Percentiles rank a stretch among this genome's conserved stretches.
These are phyloP conservation scores for Catharus minimus DNA, from an alignment of 2,113 vertebrate genomes.

Conservation along the genomic window DNA sequence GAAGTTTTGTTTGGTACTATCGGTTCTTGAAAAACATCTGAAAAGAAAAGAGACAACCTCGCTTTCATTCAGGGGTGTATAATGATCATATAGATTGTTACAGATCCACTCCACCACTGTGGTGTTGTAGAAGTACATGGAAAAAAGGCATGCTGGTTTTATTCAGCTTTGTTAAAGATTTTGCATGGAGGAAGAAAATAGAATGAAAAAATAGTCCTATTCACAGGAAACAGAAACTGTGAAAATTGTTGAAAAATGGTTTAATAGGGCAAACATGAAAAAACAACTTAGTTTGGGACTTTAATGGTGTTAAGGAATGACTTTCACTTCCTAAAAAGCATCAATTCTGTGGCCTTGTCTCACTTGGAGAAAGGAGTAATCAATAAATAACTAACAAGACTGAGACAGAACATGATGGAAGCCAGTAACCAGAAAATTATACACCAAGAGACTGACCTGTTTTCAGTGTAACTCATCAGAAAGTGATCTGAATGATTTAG, in stretches of 20 bases:
- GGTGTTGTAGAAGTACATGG: not conserved
- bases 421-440: not conserved
- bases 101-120: not conserved
- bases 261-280: not conserved
- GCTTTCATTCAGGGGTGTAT: fast-evolving
- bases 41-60: not conserved
- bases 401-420: not conserved
- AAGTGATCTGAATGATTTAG: not conserved
- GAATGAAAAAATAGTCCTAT: not conserved
- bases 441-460: not conserved
- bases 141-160: not conserved
- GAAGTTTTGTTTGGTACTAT: not conserved
- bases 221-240: not conserved
- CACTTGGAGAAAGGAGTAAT: not conserved
- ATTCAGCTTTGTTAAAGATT: not conserved
- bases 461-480: not conserved
- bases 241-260: not conserved
- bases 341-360: not conserved
- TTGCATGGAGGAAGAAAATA: not conserved
- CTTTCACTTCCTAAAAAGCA: not conserved
- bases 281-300: not conserved
- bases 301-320: not conserved
- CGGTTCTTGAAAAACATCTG: not conserved
- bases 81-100: not conserved
- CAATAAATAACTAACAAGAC: not conserved